Evolutionary conservation across 2,888 invertebrate species (phyloP).

Genomic region (Pemphredon lugubris): DNA sequence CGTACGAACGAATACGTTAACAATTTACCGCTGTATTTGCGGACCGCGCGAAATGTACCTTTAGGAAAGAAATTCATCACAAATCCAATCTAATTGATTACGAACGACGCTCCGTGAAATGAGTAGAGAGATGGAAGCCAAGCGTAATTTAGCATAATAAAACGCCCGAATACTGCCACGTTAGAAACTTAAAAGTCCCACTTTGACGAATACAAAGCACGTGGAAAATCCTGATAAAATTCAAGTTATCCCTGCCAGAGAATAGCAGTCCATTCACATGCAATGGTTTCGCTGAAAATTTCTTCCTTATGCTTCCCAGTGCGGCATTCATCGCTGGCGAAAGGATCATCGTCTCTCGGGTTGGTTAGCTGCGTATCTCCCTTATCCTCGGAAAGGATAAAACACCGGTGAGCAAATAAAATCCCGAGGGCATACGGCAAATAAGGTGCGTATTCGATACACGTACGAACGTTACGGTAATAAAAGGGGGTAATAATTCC

Average conservation of each 20-base stretch:
- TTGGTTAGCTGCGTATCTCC: conserved; percentile 13
- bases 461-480: conserved; percentile 66
- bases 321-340: neutral
- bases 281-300: conserved; percentile 9
- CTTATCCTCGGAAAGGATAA: neutral
- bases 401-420: conserved; percentile 42
- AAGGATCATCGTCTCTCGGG: neutral
- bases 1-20: no score
- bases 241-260: neutral
- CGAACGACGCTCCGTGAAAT: no score
- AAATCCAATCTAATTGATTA: no score
- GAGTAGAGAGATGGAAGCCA: no score
- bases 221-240: neutral
- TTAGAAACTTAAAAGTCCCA: no score
- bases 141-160: no score
- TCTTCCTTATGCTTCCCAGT: conserved; percentile 3
- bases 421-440: conserved; percentile 32
- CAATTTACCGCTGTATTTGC: no score
- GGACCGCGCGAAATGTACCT: no score
- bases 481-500: conserved; percentile 66
- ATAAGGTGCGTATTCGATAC: conserved; percentile 67
- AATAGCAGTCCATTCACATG: conserved; percentile 8
- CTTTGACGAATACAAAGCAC: no score
- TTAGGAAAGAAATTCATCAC: no score
- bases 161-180: no score